Evolutionary conservation across 2,113 vertebrate genomes (phyloP), one percentile per base, ranked within the genome.

Genomic region (Anguilla japonica): DNA sequence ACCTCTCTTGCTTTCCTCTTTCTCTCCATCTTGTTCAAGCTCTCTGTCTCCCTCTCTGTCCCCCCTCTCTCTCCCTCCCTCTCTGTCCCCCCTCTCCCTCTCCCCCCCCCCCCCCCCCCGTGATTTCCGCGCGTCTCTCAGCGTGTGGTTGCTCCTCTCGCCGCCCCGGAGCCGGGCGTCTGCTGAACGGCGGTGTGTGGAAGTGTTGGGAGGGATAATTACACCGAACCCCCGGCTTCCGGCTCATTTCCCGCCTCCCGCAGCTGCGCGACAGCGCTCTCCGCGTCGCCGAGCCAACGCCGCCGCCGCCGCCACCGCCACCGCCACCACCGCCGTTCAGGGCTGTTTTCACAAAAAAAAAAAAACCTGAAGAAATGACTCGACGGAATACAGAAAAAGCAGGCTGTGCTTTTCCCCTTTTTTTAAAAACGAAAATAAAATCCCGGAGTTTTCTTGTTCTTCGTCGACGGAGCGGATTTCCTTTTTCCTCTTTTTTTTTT

Each of bases 121-220:
- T 3, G 43, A 6, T 46, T 8, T 46, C 43, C 8, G 43, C 87
- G 89, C 89, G 85, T 90, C 84, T 86, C 34, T 89, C 88, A 88
- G 89, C 41, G 84, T 82, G 91, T 91, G 90, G 92, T 92, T 92
- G 92, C 91, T 92, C 89, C 86, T 83, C 90, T 90, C 92, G 92
- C 89, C 94, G 93, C 93, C 93, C 93, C 40, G 89, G 92, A 94
- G 94, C 91, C 89, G 90, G 94, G 94, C 94, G 95, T 95, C 94
- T 96, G 94, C 92, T 92, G 92, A 92, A 41, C n/a, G 86, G 81
- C 63, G 53, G 53, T 8, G 15, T 87, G 41, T 60, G 71, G 92
- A 93, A 94, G 92, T 93, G 92, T 93, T 94, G 90, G 93, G 93
- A 91, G 93, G 34, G 93, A 94, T 94, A 95, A 95, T 95, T 94